Evolutionary conservation across 2,888 invertebrate species (phyloP), one percentile per base, ranked within the genome.

Genomic region (Neoascia interrupta): DNA sequence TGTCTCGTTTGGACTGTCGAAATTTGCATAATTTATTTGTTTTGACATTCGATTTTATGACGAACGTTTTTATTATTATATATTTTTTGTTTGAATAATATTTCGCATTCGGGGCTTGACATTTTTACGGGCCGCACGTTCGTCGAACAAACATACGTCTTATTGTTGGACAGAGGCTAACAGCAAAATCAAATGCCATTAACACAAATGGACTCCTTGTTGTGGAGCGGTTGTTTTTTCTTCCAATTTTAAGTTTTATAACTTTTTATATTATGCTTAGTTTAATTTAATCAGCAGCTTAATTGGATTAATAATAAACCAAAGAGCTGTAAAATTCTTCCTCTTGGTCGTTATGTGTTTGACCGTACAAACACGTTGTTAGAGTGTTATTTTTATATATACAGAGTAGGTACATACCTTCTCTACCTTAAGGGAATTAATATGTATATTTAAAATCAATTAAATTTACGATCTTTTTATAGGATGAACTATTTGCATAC

Each of bases 31-130:
- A 68, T 79, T 79, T 79, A 79, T 79, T 43, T 79, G 61, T 73
- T 79, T 79, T 68, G 66, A 68, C 73, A 61, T 79, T 79, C 79
- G 79, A 73, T 79, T 79, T 79, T 79, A 79, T 79, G 73, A 73
- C 36, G 61, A 79, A 73, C 73, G 73, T 43, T 79, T 61, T 72
- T 54, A 54, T 66, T 72, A 60, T 58, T 73, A 51, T 75, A 10
- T 37, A 15, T 13, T 37, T 37, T 13, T 37, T 5, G n/a, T 37
- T 21, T 15, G 79, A 79, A 79, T 79, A 79, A 73, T 79, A 79
- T 73, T 79, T 79, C 61, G 79, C 53, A 73, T 61, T 61, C 26
- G 18, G n/a, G n/a, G 15, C 26, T 51, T 68, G 73, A 79, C 79
- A 79, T 73, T 15, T 79, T 79, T 79, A 79, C 37, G 49, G 26